Conservation (phyloP, 2,113 vertebrate species). For the Varanus komodoensis region DNA sequence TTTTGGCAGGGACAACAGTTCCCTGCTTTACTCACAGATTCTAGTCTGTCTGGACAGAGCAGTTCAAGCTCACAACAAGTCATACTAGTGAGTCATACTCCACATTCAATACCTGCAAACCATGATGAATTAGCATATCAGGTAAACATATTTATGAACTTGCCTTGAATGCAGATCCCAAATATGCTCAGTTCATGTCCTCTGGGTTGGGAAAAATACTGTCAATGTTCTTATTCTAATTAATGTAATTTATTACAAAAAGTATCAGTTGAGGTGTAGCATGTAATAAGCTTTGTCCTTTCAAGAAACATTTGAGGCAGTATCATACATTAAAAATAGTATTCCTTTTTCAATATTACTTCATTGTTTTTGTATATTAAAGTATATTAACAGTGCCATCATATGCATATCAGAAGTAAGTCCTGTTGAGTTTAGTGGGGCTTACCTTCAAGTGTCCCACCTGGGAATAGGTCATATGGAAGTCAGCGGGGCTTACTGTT, state of each 20-base stretch:
- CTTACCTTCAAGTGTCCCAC: not conserved
- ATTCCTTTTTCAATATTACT: not conserved
- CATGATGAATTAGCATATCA: constrained; percentile 80
- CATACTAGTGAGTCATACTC: constrained; percentile 89
- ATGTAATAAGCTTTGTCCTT: constrained; percentile 8
- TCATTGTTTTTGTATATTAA: not conserved
- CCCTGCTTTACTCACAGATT: constrained; percentile 87
- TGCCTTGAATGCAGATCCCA: constrained; percentile 3
- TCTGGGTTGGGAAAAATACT: not conserved
- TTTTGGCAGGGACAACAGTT: constrained; percentile 87
- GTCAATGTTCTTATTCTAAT: not conserved
- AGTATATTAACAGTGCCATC: not conserved
- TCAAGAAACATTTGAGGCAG: not conserved
- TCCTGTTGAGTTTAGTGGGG: not conserved
- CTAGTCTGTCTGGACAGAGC: constrained; percentile 81
- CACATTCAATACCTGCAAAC: constrained; percentile 72
- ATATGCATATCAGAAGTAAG: not conserved
- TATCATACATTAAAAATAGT: not conserved
- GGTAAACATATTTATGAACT: constrained; percentile 58
- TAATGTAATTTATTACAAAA: not conserved
- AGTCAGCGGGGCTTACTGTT: not conserved
- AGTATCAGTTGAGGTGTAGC: constrained; percentile 9
- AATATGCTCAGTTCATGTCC: not conserved
- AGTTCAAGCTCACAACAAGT: constrained; percentile 85
- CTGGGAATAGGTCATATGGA: not conserved